Evolutionary conservation across 1,140 invertebrate genomes (phyloP).

Genomic region (Eupristina koningsbergeri): DNA sequence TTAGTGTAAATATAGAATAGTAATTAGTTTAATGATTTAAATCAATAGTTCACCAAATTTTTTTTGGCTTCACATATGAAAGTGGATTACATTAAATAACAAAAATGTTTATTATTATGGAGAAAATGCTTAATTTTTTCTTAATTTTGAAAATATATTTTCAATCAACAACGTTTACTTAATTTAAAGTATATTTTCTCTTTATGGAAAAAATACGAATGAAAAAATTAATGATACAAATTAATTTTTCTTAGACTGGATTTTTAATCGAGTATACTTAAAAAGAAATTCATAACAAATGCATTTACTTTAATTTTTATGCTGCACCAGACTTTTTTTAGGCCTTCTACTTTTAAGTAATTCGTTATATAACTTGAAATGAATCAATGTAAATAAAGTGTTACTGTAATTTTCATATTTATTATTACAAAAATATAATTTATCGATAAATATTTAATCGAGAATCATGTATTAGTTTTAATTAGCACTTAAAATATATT

Average conservation of each 20-base stretch:
- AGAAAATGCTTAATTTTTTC: background rate
- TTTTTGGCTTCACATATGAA: background rate
- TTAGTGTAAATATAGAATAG: no score
- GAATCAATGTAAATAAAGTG: conserved; percentile 18
- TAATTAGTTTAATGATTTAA: no score
- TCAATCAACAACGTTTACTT: background rate
- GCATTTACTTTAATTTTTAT: conserved; percentile 54
- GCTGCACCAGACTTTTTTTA: background rate
- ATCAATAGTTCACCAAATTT: background rate
- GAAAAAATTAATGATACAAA: conserved; percentile 27
- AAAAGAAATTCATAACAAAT: background rate
- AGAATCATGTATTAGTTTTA: background rate
- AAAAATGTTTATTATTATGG: background rate
- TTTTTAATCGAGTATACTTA: no score
- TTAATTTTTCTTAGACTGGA: background rate
- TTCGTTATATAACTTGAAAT: conserved; percentile 13
- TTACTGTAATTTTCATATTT: background rate
- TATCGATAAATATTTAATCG: background rate
- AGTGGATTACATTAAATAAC: background rate
- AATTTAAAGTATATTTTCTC: conserved; percentile 19
- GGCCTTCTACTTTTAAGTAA: background rate
- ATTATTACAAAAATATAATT: background rate
- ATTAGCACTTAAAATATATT: background rate
- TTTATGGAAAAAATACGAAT: background rate
- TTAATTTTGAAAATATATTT: background rate